A percentile compares a stretch with the other conserved stretches of the same genome.
These are phyloP conservation scores for Lepus oiostolus DNA, from an alignment of 2,797 vertebrate genomes.

Conservation along the genomic window DNA sequence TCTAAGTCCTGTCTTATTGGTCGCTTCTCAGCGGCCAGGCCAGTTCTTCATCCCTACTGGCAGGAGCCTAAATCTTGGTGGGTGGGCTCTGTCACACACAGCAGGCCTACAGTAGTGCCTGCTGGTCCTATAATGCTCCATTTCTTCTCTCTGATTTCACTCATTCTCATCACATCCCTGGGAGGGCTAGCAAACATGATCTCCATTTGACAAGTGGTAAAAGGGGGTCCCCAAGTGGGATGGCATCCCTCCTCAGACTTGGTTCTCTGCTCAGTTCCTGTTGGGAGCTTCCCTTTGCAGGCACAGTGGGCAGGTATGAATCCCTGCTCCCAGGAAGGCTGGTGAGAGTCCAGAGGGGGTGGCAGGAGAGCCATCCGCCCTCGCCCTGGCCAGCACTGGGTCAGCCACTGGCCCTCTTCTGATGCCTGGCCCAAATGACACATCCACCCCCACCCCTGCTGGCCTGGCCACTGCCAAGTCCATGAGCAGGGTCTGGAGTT, in stretches of 20 bases:
- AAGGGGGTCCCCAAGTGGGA: not conserved
- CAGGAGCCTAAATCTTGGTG: not conserved
- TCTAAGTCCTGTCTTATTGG: not conserved
- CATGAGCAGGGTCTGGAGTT: not conserved
- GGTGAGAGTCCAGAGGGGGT: not conserved
- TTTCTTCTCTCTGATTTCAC: not conserved
- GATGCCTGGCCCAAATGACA: not conserved
- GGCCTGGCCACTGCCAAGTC: not conserved
- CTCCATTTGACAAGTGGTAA: not conserved
- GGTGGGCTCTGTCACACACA: not conserved
- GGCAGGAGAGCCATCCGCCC: not conserved
- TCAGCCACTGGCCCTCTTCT: not conserved
- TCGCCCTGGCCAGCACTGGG: not conserved
- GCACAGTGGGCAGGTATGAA: not conserved
- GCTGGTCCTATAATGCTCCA: not conserved
- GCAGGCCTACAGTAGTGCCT: not conserved
- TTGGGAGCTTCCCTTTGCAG: not conserved
- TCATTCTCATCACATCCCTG: constrained; percentile 1
- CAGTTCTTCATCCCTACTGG: not conserved
- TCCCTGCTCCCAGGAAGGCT: not conserved
- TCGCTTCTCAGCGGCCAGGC: not conserved
- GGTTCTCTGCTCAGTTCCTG: not conserved
- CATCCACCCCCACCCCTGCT: not conserved
- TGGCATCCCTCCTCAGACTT: not conserved
- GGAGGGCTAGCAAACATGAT: not conserved